Evolutionary conservation across 2,888 invertebrate genomes (phyloP).

Genomic region (Xestobium rufovillosum): DNA sequence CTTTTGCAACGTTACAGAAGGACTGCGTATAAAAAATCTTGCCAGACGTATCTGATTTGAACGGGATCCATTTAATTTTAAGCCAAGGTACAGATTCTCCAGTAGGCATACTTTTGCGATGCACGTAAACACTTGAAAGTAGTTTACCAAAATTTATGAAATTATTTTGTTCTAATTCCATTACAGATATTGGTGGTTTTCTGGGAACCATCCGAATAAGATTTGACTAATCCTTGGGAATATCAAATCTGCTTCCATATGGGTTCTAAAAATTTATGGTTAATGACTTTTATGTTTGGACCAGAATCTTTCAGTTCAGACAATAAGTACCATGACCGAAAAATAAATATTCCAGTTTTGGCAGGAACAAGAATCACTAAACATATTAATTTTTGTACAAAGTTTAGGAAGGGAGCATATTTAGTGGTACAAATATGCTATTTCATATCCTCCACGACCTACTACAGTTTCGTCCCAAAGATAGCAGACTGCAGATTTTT

Average conservation of each 20-base stretch:
- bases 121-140: no score
- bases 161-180: slow-evolving; percentile 7
- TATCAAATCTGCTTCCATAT: slow-evolving; percentile 11
- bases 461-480: slow-evolving; percentile 2
- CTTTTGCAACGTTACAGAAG: no score
- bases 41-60: no score
- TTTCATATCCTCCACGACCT: slow-evolving; percentile 2
- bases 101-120: no score
- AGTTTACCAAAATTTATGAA: slow-evolving; percentile 9
- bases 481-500: neutral
- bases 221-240: slow-evolving; percentile 8
- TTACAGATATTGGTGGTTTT: slow-evolving; percentile 5
- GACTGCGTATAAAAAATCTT: no score
- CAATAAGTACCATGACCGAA: no score
- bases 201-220: slow-evolving; percentile 8
- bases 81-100: no score
- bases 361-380: no score
- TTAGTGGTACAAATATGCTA: slow-evolving; percentile 1
- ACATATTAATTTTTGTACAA: slow-evolving; percentile 2
- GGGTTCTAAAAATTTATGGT: slow-evolving; percentile 10
- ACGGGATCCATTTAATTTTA: no score
- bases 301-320: no score
- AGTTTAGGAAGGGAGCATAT: neutral
- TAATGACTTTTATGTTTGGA: no score
- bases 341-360: no score